Conservation (phyloP, 2,113 vertebrate species). For the Vulpes vulpes region DNA sequence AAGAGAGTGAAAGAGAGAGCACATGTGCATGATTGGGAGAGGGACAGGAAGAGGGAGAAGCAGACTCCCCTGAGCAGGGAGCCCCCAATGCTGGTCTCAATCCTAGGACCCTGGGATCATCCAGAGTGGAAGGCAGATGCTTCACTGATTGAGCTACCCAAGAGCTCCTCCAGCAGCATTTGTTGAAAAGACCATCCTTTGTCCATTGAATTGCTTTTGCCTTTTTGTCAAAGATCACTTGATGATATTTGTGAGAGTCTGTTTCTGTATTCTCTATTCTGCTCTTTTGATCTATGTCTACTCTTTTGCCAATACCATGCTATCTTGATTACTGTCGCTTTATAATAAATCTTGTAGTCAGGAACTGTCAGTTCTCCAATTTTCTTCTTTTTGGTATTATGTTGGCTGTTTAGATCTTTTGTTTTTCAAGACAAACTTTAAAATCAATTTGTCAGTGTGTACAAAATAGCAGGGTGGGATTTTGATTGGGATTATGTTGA, state of each 20-base stretch:
- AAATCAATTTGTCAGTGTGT: not conserved
- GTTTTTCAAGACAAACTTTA: not conserved
- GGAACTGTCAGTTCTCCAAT: not conserved
- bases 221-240: not conserved
- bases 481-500: not conserved
- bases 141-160: too few relatives aligned
- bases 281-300: not conserved
- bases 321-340: not conserved
- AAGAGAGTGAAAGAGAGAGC: too few relatives aligned
- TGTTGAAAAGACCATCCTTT: slow-evolving; percentile 7
- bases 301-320: not conserved
- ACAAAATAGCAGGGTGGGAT: not conserved
- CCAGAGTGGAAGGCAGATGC: too few relatives aligned
- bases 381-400: not conserved
- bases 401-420: not conserved
- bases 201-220: not conserved
- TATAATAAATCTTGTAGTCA: not conserved
- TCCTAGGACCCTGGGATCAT: too few relatives aligned
- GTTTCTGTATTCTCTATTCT: not conserved
- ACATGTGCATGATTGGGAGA: too few relatives aligned
- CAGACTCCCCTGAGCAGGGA: too few relatives aligned
- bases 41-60: too few relatives aligned
- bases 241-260: not conserved
- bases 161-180: not conserved
- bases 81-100: too few relatives aligned